Conservation (phyloP, 1,140 invertebrate genomes). For the Odontomachus brunneus region DNA sequence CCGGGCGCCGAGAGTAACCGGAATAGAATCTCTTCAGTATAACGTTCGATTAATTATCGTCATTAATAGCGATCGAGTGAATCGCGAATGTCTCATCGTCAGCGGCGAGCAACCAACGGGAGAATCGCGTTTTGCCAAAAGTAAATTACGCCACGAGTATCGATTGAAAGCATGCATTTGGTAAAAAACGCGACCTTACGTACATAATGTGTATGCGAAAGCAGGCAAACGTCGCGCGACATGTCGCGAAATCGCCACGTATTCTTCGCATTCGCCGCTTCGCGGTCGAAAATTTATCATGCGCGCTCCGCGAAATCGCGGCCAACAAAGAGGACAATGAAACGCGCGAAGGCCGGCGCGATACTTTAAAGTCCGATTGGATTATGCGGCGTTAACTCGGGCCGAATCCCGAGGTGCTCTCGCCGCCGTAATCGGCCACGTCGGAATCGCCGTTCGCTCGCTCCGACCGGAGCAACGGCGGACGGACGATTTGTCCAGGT, state of each 20-base stretch:
- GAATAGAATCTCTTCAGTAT: neutral
- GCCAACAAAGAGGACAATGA: neutral
- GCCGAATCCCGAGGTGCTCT: slow-evolving; percentile 37
- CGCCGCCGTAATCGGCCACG: slow-evolving; percentile 4
- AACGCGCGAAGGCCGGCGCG: slow-evolving; percentile 19
- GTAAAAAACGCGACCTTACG: too few species aligned
- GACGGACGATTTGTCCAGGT: slow-evolving; percentile 61
- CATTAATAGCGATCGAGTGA: too few species aligned
- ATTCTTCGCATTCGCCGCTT: neutral
- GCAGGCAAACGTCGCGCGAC: neutral
- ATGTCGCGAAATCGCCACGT: too few species aligned
- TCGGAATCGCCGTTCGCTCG: neutral
- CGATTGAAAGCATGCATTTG: too few species aligned
- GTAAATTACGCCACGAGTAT: too few species aligned
- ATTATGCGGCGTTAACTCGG: slow-evolving; percentile 41
- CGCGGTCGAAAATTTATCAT: neutral
- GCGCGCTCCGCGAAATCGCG: slow-evolving; percentile 21
- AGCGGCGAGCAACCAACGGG: too few species aligned
- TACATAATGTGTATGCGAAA: neutral
- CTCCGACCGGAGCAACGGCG: slow-evolving; percentile 2
- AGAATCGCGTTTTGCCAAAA: too few species aligned
- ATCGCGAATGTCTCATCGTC: too few species aligned
- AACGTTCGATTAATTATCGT: neutral
- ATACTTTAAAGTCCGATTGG: slow-evolving; percentile 44
- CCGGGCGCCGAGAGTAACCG: neutral